Conservation (phyloP, 2,797 vertebrate species). For the Oceanodroma leucorhoa region DNA sequence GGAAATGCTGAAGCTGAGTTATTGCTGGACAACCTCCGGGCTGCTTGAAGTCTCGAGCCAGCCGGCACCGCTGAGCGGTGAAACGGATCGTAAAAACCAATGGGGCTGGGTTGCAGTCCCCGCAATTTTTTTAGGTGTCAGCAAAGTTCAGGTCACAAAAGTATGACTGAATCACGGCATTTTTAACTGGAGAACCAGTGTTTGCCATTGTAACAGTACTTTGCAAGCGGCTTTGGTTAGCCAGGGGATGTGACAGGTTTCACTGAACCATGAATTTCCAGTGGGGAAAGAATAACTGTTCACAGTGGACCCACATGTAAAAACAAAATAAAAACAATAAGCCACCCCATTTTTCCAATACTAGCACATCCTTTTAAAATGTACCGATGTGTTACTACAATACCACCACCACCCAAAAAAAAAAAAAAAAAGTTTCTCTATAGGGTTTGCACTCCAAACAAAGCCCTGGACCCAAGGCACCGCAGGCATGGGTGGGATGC, state of each 20-base stretch:
- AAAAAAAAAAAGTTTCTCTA: background rate
- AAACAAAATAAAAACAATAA: background rate
- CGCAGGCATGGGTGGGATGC: background rate
- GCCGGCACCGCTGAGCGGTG: background rate
- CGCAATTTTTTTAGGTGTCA: constrained; percentile 40
- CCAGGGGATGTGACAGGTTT: background rate
- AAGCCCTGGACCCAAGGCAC: background rate
- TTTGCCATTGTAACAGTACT: background rate
- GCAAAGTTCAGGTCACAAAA: constrained; percentile 50
- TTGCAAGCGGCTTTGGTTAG: background rate
- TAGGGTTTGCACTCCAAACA: background rate
- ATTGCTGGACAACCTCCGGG: constrained; percentile 2
- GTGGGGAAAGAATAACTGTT: background rate
- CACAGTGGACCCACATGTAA: rapidly evolving
- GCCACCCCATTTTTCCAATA: background rate
- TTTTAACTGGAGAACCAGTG: background rate
- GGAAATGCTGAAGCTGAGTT: constrained; percentile 5
- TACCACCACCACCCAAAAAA: too few species aligned
- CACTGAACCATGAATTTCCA: background rate
- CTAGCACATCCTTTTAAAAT: background rate
- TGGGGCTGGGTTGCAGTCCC: background rate
- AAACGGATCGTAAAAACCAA: constrained; percentile 24
- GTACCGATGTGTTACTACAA: background rate
- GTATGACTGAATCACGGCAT: background rate
- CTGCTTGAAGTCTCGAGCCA: constrained; percentile 4